A percentile compares a stretch with the other conserved stretches of the same genome.
phyloP scores from a whole-genome alignment of 2,113 vertebrate genomes.

The Leuciscus idus region DNA sequence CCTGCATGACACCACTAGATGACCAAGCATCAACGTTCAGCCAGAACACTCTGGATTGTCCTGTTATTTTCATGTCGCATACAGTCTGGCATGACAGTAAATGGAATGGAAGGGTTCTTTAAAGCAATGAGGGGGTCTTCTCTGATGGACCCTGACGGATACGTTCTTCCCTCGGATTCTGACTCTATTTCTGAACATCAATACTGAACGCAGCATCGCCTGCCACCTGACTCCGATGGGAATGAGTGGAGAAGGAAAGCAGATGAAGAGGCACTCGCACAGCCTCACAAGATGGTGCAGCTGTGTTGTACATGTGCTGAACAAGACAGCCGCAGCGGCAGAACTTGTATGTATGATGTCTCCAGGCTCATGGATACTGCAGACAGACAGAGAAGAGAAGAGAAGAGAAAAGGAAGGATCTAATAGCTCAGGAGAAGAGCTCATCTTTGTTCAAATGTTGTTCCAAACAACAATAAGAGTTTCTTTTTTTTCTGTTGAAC shows the following conservation, averaged over 20 bases:
- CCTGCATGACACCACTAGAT: constrained; percentile 25
- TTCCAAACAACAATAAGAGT: too few relatives aligned
- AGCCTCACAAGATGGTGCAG: constrained; percentile 20
- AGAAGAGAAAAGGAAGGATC: background rate
- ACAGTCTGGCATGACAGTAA: constrained; percentile 37
- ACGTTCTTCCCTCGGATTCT: constrained; percentile 36
- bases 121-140: constrained; percentile 54
- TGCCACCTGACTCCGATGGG: constrained; percentile 19
- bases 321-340: constrained; percentile 35
- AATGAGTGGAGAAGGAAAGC: constrained; percentile 31
- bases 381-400: background rate
- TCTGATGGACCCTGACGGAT: constrained; percentile 59
- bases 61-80: constrained; percentile 41
- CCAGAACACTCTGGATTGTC: background rate
- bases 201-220: background rate
- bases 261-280: constrained; percentile 7
- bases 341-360: constrained; percentile 29
- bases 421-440: background rate
- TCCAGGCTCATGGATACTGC: constrained; percentile 28
- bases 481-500: too few relatives aligned
- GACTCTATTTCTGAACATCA: constrained; percentile 61
- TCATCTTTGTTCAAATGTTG: background rate
- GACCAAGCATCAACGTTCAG: constrained; percentile 1
- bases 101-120: constrained; percentile 48
- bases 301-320: constrained; percentile 40